Evolutionary conservation across 2,113 vertebrate species (phyloP).

Genomic region (Hypocryptadius cinnamomeus): DNA sequence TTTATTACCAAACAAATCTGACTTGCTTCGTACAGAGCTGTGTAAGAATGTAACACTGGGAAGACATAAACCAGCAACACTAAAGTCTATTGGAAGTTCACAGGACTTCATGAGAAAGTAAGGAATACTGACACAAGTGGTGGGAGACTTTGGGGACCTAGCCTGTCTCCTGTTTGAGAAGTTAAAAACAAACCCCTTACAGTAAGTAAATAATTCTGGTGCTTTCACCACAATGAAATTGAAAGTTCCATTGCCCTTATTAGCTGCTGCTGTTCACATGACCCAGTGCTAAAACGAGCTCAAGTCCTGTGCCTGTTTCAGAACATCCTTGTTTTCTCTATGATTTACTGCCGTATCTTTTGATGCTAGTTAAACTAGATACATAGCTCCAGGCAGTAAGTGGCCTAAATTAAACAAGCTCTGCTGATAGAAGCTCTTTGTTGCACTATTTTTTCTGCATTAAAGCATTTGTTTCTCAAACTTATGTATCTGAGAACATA

Average conservation of each 20-base stretch:
- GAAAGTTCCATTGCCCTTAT: neutral
- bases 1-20: neutral
- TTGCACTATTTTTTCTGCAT: neutral
- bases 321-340: slow-evolving; percentile 17
- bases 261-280: neutral
- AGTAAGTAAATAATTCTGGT: neutral
- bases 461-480: neutral
- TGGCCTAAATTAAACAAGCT: slow-evolving; percentile 34
- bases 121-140: neutral
- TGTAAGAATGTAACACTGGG: neutral
- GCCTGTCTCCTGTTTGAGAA: neutral
- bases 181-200: neutral
- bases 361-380: slow-evolving; percentile 28
- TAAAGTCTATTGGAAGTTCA: neutral
- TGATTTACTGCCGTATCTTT: neutral
- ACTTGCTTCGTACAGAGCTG: neutral
- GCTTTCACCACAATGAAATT: neutral
- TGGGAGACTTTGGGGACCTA: neutral
- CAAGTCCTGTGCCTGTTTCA: neutral
- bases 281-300: neutral
- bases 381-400: slow-evolving; percentile 20
- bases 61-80: neutral
- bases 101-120: neutral
- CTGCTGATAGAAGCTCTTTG: neutral
- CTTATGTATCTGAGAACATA: neutral